Conservation (phyloP, 2,888 invertebrate species). For the Andrena hattorfiana region DNA sequence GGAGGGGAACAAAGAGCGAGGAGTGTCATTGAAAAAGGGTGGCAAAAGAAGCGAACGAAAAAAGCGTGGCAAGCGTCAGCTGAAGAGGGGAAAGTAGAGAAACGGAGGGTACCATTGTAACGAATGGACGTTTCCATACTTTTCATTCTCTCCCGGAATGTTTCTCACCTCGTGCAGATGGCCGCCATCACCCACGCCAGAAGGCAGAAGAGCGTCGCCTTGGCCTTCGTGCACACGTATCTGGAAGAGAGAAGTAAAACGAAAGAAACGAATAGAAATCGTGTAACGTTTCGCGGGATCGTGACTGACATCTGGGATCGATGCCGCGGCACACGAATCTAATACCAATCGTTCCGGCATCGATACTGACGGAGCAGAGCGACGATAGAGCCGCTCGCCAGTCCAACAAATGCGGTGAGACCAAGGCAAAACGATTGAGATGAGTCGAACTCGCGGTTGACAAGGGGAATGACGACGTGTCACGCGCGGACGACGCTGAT, state of each 20-base stretch:
- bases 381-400: background rate
- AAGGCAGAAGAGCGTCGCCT: constrained; percentile 93
- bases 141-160: constrained; percentile 6
- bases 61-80: constrained; percentile 9
- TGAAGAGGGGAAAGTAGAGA: constrained; percentile 2
- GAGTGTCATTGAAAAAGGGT: background rate
- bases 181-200: constrained; percentile 94
- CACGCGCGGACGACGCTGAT: background rate
- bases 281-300: constrained; percentile 20
- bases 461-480: background rate
- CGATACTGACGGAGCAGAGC: constrained; percentile 18
- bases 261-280: constrained; percentile 25
- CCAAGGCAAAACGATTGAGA: background rate
- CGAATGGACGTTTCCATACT: background rate
- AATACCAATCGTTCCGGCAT: constrained; percentile 19
- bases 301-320: constrained; percentile 37
- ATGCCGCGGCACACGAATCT: constrained; percentile 11
- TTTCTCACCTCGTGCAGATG: constrained; percentile 92
- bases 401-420: background rate
- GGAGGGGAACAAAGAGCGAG: background rate
- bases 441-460: background rate
- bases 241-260: constrained; percentile 63
- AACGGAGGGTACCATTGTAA: background rate
- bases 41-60: constrained; percentile 9
- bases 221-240: constrained; percentile 94